A percentile compares a stretch with the other conserved stretches of the same genome.
Conservation (phyloP, 92 coral and sea anemone species). For the Siderastrea radians region DNA sequence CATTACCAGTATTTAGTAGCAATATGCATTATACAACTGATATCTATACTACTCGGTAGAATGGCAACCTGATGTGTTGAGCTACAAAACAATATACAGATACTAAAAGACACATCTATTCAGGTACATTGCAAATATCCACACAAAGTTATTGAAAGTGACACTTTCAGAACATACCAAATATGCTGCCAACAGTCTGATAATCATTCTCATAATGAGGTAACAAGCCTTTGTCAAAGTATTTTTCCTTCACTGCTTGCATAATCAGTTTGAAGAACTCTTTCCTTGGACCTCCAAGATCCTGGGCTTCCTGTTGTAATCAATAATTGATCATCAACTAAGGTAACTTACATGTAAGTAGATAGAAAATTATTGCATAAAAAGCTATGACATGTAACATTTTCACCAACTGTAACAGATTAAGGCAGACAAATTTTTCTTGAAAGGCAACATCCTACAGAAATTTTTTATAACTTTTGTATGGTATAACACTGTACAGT, state of each 20-base stretch:
- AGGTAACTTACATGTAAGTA: background rate
- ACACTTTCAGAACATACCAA: conserved; percentile 47
- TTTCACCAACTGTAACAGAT: conserved; percentile 9
- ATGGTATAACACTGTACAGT: conserved; percentile 1
- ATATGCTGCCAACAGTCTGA: conserved; percentile 46
- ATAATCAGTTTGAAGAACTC: conserved; percentile 47
- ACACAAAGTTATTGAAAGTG: background rate
- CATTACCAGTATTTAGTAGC: conserved; percentile 1
- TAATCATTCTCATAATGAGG: conserved; percentile 42
- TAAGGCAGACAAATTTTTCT: conserved; percentile 10
- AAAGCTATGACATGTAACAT: conserved; percentile 18
- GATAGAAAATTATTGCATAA: background rate
- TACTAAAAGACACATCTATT: conserved; percentile 5
- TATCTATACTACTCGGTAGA: background rate
- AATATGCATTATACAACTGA: background rate
- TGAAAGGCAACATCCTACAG: conserved; percentile 16
- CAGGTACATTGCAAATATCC: conserved; percentile 7
- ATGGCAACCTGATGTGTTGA: conserved; percentile 7
- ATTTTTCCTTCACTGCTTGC: conserved; percentile 49
- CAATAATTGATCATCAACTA: background rate
- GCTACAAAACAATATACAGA: conserved; percentile 2
- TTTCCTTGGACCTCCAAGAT: conserved; percentile 67
- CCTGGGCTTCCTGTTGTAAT: conserved; percentile 29
- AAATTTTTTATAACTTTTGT: conserved; percentile 1
- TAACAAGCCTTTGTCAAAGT: conserved; percentile 47